Evolutionary conservation across 2,888 invertebrate genomes (phyloP), one percentile per base, ranked within the genome.

Genomic region (Heliconius ismenius): DNA sequence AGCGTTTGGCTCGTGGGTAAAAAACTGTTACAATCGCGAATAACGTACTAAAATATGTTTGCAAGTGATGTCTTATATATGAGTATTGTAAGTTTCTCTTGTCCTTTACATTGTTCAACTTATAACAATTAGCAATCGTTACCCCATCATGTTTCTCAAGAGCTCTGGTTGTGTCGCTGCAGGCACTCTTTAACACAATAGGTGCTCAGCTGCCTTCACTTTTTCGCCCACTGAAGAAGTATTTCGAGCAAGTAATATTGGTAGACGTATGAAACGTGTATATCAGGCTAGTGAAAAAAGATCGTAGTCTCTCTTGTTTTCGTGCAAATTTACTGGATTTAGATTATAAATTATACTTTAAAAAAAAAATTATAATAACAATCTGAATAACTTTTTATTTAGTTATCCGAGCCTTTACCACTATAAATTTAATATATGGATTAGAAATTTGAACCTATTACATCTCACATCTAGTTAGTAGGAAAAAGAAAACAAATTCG

Each of bases 151-250:
- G 83, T 82, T 86, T 84, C 83, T 83, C 80, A 83, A 84, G 87
- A 82, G 85, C 86, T 86, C 88, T 86, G 86, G 85, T 87, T 86
- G 85, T 87, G 86, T 83, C 86, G 82, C 86, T 85, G 84, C 87
- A 88, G 87, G 88, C 88, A 85, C 85, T 86, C 84, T 81, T 80
- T 77, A 81, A 85, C 85, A 88, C 88, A 89, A 89, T 87, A 84
- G 86, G 83, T 86, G 83, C 89, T 88, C 76, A 84, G 82, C 84
- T 84, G 84, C 82, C 83, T 88, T 88, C 86, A 86, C 88, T 89
- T 89, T 88, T 87, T 84, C 83, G 86, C 85, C 83, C 82, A 83
- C 82, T 87, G 84, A 85, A 88, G 84, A 85, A 88, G 89, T 87
- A 84, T 81, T 83, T 82, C 83, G 86, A 86, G 90, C 88, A 89